A percentile compares a stretch with the other conserved stretches of the same genome.
phyloP scores from a whole-genome alignment of 2,113 vertebrate species.

The Muntiacus reevesi region DNA sequence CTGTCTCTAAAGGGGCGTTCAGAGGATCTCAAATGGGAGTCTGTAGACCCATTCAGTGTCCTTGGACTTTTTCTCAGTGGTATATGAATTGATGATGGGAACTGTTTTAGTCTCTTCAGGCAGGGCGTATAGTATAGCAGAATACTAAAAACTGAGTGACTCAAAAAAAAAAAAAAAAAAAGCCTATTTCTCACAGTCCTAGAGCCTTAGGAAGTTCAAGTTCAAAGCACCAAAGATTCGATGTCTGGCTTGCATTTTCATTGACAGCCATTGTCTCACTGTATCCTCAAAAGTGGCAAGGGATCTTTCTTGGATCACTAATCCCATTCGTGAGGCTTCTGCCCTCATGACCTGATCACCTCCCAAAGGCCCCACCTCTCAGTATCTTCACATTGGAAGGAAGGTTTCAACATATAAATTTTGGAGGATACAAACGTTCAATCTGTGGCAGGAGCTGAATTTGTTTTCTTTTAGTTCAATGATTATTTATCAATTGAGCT shows the following conservation, averaged over 20 bases:
- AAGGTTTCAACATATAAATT: not conserved
- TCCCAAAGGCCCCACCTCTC: not conserved
- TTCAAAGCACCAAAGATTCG: not conserved
- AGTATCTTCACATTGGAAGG: not conserved
- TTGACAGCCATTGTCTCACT: not conserved
- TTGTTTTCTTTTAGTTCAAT: not conserved
- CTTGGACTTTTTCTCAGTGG: not conserved
- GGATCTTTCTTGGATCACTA: not conserved
- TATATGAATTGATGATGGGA: not conserved
- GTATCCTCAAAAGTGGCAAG: not conserved
- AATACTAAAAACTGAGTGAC: not conserved
- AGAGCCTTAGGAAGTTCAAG: not conserved
- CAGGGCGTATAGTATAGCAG: not conserved
- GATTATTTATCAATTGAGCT: not conserved
- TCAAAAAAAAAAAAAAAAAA: not conserved
- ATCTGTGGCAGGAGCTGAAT: not conserved
- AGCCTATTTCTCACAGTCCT: not conserved
- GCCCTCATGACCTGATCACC: not conserved
- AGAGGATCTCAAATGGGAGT: not conserved
- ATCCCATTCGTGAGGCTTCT: not conserved
- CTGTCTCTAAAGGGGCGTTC: not conserved
- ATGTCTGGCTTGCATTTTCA: not conserved
- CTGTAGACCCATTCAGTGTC: not conserved
- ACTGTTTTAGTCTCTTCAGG: not conserved
- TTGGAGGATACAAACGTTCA: not conserved